phyloP scores from a whole-genome alignment of 2,888 invertebrate species.

The Enoplolaimus lenunculus region DNA sequence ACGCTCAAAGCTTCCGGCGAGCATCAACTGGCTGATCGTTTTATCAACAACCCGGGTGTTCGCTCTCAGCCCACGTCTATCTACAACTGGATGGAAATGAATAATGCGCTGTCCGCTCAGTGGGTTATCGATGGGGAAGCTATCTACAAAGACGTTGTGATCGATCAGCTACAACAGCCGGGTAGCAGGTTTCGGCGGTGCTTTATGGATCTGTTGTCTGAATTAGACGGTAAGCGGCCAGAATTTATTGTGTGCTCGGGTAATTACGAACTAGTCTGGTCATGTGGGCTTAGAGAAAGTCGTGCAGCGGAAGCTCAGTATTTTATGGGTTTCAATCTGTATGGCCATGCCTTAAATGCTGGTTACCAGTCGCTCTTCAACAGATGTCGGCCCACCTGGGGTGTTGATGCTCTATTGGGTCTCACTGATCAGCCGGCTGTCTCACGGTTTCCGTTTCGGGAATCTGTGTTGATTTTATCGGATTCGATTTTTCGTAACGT shows the following conservation, averaged over 20 bases:
- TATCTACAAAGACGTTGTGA: background rate
- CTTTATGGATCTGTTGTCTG: background rate
- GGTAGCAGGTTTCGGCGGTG: background rate
- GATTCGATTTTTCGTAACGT: background rate
- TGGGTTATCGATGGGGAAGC: background rate
- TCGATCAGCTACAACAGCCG: background rate
- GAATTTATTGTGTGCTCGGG: conserved; percentile 2
- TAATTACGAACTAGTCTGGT: background rate
- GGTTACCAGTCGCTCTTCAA: background rate
- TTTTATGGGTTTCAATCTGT: background rate
- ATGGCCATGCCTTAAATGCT: background rate
- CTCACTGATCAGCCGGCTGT: background rate
- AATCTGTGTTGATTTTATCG: background rate
- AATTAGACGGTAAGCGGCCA: background rate
- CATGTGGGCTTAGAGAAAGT: background rate
- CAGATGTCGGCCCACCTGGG: background rate
- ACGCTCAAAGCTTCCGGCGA: background rate
- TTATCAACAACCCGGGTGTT: background rate
- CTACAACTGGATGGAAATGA: background rate
- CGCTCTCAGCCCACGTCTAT: background rate
- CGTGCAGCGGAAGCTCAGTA: background rate
- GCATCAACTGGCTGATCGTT: background rate
- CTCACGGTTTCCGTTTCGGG: background rate
- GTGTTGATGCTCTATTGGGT: background rate
- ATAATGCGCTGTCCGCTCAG: background rate